phyloP scores from a whole-genome alignment of 1,140 invertebrate genomes.

The Kradibia gibbosae region DNA sequence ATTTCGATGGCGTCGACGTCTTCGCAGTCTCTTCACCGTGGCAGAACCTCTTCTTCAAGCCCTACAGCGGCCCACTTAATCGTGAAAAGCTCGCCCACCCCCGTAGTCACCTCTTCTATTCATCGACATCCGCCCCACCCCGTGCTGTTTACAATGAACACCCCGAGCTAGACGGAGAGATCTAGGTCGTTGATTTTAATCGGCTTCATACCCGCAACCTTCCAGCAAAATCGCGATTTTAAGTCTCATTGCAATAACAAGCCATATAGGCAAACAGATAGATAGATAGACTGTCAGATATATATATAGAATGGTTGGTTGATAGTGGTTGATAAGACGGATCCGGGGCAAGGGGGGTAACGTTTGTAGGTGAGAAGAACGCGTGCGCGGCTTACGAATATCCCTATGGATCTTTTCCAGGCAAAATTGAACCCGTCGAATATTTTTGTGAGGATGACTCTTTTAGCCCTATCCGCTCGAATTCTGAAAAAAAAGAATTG shows the following conservation, averaged over 20 bases:
- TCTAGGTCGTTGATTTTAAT: conserved; percentile 72
- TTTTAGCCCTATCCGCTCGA: no score
- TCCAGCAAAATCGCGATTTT: conserved; percentile 60
- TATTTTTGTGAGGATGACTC: no score
- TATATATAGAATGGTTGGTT: no score
- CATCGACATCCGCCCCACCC: neutral
- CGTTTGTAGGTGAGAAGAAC: neutral
- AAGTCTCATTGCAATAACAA: conserved; percentile 20
- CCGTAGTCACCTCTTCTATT: conserved; percentile 53
- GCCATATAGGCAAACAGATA: no score
- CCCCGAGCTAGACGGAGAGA: conserved; percentile 58
- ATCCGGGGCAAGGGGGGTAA: neutral
- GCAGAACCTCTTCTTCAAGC: neutral
- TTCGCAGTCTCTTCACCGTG: conserved; percentile 49
- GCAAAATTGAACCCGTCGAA: no score
- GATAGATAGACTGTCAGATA: no score
- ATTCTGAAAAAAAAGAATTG: no score
- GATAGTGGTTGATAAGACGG: neutral
- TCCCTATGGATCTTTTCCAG: no score
- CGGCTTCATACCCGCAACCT: conserved; percentile 60
- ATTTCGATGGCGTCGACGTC: neutral
- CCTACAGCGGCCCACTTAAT: conserved; percentile 39
- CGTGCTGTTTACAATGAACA: conserved; percentile 64
- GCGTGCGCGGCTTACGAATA: conserved; percentile 19
- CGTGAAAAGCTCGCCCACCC: conserved; percentile 51